Evolutionary conservation across 30 jellyfish, hydroid and myxozoan genomes (phyloP), one percentile per base, ranked within the genome.

Genomic region (Hydractinia symbiolongicarpus): DNA sequence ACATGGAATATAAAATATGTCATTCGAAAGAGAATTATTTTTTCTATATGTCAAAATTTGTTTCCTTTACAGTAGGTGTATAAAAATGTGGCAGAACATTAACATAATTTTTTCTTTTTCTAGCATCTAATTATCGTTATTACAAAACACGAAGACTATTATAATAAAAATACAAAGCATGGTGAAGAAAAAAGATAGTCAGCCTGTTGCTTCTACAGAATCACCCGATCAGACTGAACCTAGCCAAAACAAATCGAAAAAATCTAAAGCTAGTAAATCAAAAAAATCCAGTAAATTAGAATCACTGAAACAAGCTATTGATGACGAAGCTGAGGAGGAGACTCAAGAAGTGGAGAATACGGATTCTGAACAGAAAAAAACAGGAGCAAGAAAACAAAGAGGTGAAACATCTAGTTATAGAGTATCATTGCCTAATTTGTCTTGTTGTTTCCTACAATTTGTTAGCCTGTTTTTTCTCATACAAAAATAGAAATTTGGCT

Each of bases 251-350:
- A 74, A 50, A 50, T 50, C 83, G 1, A 74, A 74, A 55, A 74
- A 51, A 50, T 66, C 30, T 16, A 74, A 74, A 72, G 61, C 16
- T 9, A 74, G 66, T 74, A 74, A 77, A 77, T 71, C 80, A 20
- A 85, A 91, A 76, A 82, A 82, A 8, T 55, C 92, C 15, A 79
- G 58, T n/a, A 91, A 91, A 52, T 76, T 86, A 5, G 98, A 86
- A 55, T 72, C 86, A 53, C 75, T 91, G 68, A 83, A 81, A 57
- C 93, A 86, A 83, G 95, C 88, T 10, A 91, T 91, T 68, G 96
- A 82, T 14, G 95, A 76, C 40, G 95, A 58, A 40, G 90, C 58
- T n/a, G 14, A 64, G 13, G 86, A 83, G 17, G 89, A 84, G 30
- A 30, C 44, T 30, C 19, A 64, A 70, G 67, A 54, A 55, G 14